Evolutionary conservation across 1,140 invertebrate genomes (phyloP), one percentile per base, ranked within the genome.

Genomic region (Amphibalanus amphitrite): DNA sequence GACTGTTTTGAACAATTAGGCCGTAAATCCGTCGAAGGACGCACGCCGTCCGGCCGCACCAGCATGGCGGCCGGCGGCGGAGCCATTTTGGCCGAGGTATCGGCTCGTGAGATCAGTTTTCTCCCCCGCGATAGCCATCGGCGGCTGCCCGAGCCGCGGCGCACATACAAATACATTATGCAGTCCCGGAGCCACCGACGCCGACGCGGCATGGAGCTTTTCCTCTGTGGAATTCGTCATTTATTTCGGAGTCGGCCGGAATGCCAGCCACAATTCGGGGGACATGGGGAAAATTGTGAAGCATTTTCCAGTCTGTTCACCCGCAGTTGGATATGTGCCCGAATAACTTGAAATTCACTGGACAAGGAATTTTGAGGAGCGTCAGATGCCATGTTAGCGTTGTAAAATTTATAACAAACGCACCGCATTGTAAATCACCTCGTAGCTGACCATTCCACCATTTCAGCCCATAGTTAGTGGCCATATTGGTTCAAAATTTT

Each of bases 1-100:
- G 47, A 59, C 47, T 59, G 47, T 59, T 59, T 59, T 59, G 47
- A 59, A 59, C 47, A 59, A 59, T 59, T 59, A 59, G 47, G 47
- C 20, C 47, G 47, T 59, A 59, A 59, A 59, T 59, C 47, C 23
- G 47, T 59, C 47, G 47, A 59, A 59, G 47, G 47, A 59, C 47
- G 47, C 47, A 59, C 47, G 47, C 47, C 47, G 13, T 13, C 20
- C 6, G 13, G 6, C 10, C 10, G 13, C 8, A 1, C 33, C 70
- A 70, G 25, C 38, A 29, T 40, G 70, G 68, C 40, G 15, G 47
- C 10, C 47, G 17, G 47, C 47, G 13, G 17, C 20, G 47, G 33
- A 38, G 47, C 47, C 47, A 59, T 59, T 59, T 59, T 59, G 47
- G 47, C 47, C 13, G 47, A 59, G 47, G 47, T 59, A 59, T 59